Evolutionary conservation across 2,797 vertebrate genomes (phyloP), one percentile per base, ranked within the genome.

Genomic region (Benthosema pterotum): DNA sequence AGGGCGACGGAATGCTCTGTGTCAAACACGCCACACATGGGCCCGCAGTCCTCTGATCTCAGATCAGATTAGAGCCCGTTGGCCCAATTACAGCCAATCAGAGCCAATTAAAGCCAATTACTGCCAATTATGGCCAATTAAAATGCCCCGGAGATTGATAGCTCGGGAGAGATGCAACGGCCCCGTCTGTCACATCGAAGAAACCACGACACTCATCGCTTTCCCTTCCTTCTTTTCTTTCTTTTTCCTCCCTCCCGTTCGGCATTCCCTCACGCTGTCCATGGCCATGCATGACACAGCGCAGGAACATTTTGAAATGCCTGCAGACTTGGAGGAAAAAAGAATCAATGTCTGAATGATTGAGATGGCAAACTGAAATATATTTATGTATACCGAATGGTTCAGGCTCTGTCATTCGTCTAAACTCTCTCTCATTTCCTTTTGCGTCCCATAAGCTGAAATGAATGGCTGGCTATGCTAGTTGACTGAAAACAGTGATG

Each of bases 1-100:
- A 69, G 81, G 77, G 51, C 81, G 28, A 83, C 77, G 84, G 86
- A 88, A 78, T 84, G 79, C 79, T 75, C 72, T 75, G 71, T 45
- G 74, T 82, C 61, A 38, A 38, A 50, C 73, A 87, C 89, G 74
- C 82, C 86, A 79, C 86, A 86, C 81, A 82, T 25, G 83, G 85
- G 80, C 71, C 67, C 65, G 59, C 15, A 11, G 65, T 63, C 71
- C 85, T 90, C 75, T 90, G 86, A 90, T 89, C 85, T 88, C 28
- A 5, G 83, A 89, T 88, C 88, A 88, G 90, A 91, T 90, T 88
- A 89, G 74, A 52, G 22, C 22, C 82, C 78, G 66, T 78, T 65
- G 13, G 47, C 22, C 65, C 83, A 91, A 91, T 91, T 91, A 90
- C 75, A 83, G 77, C 80, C 82, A 91, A 91, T 90, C 87, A 89